Base-by-base conservation (phyloP, 2,888 invertebrate species). In the Pyralis farinalis region DNA sequence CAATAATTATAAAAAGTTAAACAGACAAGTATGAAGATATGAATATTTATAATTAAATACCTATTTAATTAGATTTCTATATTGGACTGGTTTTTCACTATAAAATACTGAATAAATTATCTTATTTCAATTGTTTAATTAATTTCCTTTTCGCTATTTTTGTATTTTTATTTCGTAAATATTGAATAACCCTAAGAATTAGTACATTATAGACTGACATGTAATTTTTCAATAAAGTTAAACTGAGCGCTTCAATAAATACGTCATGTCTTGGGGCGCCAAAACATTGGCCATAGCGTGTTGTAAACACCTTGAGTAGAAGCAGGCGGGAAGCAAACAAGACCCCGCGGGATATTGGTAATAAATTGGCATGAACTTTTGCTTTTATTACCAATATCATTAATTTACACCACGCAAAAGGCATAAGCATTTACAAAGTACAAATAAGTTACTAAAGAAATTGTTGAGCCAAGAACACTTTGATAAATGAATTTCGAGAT, bases 331-430 rank as follows among this genome's bases (percentile, higher is more conserved):
- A 68, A 74, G 69, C 75, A 67, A 79, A 81, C 76, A 73, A 68
- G 69, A 46, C 73, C 77, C 78, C 66, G 55, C 72, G 63, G 74
- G 71, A 71, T 72, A 71, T 71, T 72, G 68, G 71, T 75, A 76
- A 82, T 82, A 83, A 81, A 84, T 82, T 71, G 69, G 60, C 71
- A 56, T 55, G 56, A 60, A 66, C 66, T 67, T 68, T 69, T 66
- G 67, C 68, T 73, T 74, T 72, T 64, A 61, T 63, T 56, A 50
- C 55, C 53, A 63, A 62, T 58, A 62, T 67, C 64, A 70, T 68
- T 68, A 68, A 74, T 71, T 70, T 72, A 61, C 62, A 62, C 62
- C 55, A 55, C 51, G 49, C 54, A 42, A 55, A 57, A 44, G 43
- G 32, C 31, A 37, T 30, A 20, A 37, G 21, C 37, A 37, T 29